Base-by-base conservation (phyloP, 2,797 vertebrate genomes). In the Mus minutoides region DNA sequence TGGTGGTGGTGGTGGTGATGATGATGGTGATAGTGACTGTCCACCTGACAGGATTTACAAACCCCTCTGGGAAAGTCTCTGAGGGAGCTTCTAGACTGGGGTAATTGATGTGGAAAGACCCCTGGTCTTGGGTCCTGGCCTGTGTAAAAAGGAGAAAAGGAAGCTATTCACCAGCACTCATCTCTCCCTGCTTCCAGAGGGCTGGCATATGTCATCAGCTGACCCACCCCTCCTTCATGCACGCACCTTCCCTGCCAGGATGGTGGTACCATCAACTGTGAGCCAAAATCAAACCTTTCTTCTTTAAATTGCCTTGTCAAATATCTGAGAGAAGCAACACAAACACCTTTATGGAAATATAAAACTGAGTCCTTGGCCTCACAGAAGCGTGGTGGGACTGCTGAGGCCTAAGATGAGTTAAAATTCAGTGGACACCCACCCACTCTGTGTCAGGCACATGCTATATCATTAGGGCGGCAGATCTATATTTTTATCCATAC, bases 201-300 rank as follows among this genome's bases (percentile, higher is more conserved):
- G 12, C 54, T 26, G 79, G 40, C n/a, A 29, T 9, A 24, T 1
- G 54, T 4, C 24, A 4, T 24, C 54, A 58, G 54, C n/a, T 26
- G n/a, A 21, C 3, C 5, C 24, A 26, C 3, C 13, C 22, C 69
- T 17, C 54, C 9, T 40, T 6, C 76, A 21, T 26, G 16, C 6
- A 14, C 26, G 16, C 6, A 6, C 14, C 14, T 49, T 77, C 43
- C 46, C 22, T 4, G 0, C 54, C 54, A 58, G 0, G n/a, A 4
- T 40, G n/a, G 69, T 1, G 34, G 34, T n/a, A 37, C 21, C n/a
- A n/a, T 71, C 69, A 71, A 17, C 34, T 71, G 17, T 13, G n/a
- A 82, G 54, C 79, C 78, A 58, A 56, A 37, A 58, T 40, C 9
- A 58, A 82, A 82, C 54, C 54, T 82, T 82, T 82, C 54, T 40